Conservation (phyloP, 2,888 invertebrate species). For the Chaetogeoica ovagalla region DNA sequence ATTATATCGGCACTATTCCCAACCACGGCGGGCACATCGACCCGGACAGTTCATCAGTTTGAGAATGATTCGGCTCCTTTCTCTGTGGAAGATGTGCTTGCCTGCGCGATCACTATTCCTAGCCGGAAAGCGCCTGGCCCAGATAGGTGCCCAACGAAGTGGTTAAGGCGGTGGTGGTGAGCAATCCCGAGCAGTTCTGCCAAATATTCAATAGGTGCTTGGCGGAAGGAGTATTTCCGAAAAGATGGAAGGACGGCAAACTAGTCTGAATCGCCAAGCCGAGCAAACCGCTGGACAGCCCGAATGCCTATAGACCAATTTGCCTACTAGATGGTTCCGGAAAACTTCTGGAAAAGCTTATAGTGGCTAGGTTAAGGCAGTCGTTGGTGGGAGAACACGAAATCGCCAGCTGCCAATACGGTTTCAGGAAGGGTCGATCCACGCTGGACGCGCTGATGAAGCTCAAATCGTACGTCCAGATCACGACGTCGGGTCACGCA, state of each 20-base stretch:
- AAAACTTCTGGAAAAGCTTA: neutral
- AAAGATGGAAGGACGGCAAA: neutral
- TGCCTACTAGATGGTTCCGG: neutral
- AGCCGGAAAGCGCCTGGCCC: neutral
- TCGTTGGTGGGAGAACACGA: neutral
- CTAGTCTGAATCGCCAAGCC: neutral
- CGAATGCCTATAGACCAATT: neutral
- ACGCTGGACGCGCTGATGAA: neutral
- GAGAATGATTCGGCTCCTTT: neutral
- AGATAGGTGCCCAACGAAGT: neutral
- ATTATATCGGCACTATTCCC: too few species aligned
- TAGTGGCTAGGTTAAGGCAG: neutral
- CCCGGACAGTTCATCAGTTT: too few species aligned
- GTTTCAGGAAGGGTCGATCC: neutral
- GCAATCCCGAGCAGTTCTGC: too few species aligned
- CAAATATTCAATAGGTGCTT: neutral
- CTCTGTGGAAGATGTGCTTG: neutral
- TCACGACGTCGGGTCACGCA: too few species aligned
- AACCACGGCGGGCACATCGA: too few species aligned
- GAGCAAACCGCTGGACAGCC: neutral
- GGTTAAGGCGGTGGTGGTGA: neutral
- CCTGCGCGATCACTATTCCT: neutral
- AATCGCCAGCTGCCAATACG: neutral
- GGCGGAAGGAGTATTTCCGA: neutral
- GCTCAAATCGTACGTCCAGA: neutral